These are phyloP conservation scores for Brienomyrus brachyistius DNA, from an alignment of 2,113 vertebrate species.

Conservation along the genomic window DNA sequence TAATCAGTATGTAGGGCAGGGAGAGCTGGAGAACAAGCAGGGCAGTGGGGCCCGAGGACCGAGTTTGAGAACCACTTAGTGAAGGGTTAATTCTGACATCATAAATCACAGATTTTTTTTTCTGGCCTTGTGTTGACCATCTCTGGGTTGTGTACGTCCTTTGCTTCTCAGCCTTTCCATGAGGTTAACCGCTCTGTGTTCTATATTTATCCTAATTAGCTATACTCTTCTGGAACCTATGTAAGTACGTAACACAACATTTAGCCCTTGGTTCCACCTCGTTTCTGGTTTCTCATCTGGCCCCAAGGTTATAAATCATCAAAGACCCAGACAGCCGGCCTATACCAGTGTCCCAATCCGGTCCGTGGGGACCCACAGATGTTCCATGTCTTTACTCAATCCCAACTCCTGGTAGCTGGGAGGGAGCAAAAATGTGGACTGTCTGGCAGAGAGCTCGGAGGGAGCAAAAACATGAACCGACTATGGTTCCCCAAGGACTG, in stretches of 20 bases:
- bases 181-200: neutral
- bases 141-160: neutral
- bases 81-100: neutral
- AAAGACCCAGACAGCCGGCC: slow-evolving; percentile 46
- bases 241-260: neutral
- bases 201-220: slow-evolving; percentile 2
- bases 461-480: neutral
- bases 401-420: neutral
- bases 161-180: neutral
- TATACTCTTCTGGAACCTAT: neutral
- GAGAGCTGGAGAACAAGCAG: too few species aligned
- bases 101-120: neutral
- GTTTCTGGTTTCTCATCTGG: neutral
- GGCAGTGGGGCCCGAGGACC: too few species aligned
- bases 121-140: neutral
- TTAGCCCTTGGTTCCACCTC: neutral
- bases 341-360: neutral
- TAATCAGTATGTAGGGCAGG: too few species aligned
- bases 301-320: neutral
- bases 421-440: neutral
- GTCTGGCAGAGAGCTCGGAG: neutral
- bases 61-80: neutral
- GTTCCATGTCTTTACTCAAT: neutral
- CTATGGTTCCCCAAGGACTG: neutral
- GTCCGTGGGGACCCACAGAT: neutral